Conservation (phyloP, 2,888 invertebrate genomes). For the Agrilus mali region DNA sequence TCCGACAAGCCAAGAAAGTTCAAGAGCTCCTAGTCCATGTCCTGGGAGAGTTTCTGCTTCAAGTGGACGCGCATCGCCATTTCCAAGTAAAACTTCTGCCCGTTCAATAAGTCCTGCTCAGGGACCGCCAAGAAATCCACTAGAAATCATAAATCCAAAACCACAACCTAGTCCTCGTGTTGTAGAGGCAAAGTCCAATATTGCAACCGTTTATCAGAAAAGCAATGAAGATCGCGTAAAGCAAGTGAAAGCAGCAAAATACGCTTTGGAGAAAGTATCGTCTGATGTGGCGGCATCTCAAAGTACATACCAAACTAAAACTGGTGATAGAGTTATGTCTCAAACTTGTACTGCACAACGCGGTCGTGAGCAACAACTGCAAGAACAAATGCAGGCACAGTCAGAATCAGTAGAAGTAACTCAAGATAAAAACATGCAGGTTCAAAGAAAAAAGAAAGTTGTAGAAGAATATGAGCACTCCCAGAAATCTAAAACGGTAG, state of each 20-base stretch:
- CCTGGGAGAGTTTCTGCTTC: constrained; percentile 25
- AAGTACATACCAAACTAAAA: too few species aligned
- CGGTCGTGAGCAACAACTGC: not conserved
- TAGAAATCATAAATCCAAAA: constrained; percentile 29
- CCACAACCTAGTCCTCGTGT: constrained; percentile 23
- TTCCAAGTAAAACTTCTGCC: constrained; percentile 19
- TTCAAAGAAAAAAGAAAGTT: constrained; percentile 49
- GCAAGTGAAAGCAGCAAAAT: too few species aligned
- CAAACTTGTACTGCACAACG: too few species aligned
- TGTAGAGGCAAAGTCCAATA: constrained; percentile 11
- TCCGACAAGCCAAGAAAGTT: constrained; percentile 44
- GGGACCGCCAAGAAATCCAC: constrained; percentile 56
- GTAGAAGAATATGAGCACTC: constrained; percentile 55
- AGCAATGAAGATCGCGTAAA: not conserved
- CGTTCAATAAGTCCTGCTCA: constrained; percentile 57
- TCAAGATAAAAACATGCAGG: constrained; percentile 33
- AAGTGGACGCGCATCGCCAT: constrained; percentile 20
- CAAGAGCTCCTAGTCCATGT: constrained; percentile 54
- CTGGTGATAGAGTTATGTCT: too few species aligned
- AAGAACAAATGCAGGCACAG: not conserved
- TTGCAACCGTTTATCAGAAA: too few species aligned
- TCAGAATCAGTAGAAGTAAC: not conserved
- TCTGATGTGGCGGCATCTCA: too few species aligned
- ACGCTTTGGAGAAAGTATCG: too few species aligned
- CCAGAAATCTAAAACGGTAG: constrained; percentile 50